A percentile compares a stretch with the other conserved stretches of the same genome.
phyloP scores from a whole-genome alignment of 1,140 invertebrate genomes.

The Cepaea nemoralis region DNA sequence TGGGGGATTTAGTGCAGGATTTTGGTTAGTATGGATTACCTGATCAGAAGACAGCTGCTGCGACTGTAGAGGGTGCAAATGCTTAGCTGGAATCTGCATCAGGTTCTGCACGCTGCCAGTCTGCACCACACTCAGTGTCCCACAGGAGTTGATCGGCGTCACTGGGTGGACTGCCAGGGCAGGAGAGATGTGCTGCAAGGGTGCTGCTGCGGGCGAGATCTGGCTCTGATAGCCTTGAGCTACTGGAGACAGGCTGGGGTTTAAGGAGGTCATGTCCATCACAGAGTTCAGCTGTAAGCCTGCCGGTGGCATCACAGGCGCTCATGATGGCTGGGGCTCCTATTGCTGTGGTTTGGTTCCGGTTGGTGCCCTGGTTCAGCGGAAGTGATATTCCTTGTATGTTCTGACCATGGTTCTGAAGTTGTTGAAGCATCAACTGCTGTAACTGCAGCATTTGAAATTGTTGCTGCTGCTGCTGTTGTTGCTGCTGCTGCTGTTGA shows the following conservation, averaged over 20 bases:
- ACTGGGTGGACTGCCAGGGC: conserved; percentile 20
- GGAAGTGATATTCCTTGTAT: conserved; percentile 20
- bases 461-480: conserved; percentile 9
- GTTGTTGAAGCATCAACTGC: conserved; percentile 38
- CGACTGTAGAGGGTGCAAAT: neutral
- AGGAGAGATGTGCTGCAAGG: conserved; percentile 24
- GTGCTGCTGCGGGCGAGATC: conserved; percentile 15
- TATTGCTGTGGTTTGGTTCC: neutral
- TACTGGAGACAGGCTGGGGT: conserved; percentile 29
- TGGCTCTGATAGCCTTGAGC: conserved; percentile 35
- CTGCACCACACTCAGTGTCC: conserved; percentile 5
- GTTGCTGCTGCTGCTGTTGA: no score
- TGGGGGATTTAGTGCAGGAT: conserved; percentile 16
- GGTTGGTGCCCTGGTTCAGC: neutral
- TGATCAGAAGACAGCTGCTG: conserved; percentile 26
- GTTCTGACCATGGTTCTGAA: conserved; percentile 29
- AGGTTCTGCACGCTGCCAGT: neutral
- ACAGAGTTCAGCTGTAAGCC: conserved; percentile 26
- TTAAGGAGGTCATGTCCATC: conserved; percentile 29
- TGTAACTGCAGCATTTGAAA: conserved; percentile 35
- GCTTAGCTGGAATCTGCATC: conserved; percentile 13
- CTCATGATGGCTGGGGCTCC: conserved; percentile 23
- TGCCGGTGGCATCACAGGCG: conserved; percentile 2
- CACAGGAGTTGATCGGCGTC: neutral
- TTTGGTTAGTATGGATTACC: conserved; percentile 27